Base-by-base conservation (phyloP, 2,797 vertebrate genomes). In the Delichon dasypus region DNA sequence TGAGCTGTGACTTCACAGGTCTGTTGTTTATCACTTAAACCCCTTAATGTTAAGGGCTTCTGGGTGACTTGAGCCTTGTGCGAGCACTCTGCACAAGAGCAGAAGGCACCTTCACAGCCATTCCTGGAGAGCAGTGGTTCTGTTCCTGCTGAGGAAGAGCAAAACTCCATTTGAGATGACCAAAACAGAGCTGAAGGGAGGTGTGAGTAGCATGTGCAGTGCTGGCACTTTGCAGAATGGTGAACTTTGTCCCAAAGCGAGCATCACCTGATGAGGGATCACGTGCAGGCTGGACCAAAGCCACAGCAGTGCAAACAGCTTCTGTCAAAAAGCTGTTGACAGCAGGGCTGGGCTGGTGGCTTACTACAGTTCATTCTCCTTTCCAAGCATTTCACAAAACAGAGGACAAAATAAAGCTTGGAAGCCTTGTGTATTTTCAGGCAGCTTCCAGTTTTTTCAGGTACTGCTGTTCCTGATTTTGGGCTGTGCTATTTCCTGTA, bases 311-410 rank as follows among this genome's bases (percentile, higher is more conserved):
- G 21, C 67, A 57, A 90, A 71, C 88, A 93, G 93, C 44, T 93
- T 93, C 89, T 90, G 67, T 95, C 91, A 88, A 94, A 93, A 94
- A 80, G 74, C 94, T 93, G 91, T 94, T 93, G 91, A 94, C 83
- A 95, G 85, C 64, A 62, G 67, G 79, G 80, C 64, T 30, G 58
- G 21, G 51, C 42, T 78, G 60, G 47, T 88, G 91, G 88, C 57
- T 90, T 94, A 74, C 94, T 94, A 61, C 77, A 38, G 45, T 67
- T 73, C 0, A 0, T 95, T 93, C 73, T 22, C 40, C 51, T 72
- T 93, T 95, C 44, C 66, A 91, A 93, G 40, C 51, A 27, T 80
- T 89, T 87, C 5, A 1, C 30, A 85, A 82, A 76, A 51, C 4
- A 2, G 17, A 25, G 34, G 13, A 58, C 27, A 87, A 88, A 91